phyloP scores from a whole-genome alignment of 2,797 vertebrate genomes.

The Oreonectes daqikongensis region DNA sequence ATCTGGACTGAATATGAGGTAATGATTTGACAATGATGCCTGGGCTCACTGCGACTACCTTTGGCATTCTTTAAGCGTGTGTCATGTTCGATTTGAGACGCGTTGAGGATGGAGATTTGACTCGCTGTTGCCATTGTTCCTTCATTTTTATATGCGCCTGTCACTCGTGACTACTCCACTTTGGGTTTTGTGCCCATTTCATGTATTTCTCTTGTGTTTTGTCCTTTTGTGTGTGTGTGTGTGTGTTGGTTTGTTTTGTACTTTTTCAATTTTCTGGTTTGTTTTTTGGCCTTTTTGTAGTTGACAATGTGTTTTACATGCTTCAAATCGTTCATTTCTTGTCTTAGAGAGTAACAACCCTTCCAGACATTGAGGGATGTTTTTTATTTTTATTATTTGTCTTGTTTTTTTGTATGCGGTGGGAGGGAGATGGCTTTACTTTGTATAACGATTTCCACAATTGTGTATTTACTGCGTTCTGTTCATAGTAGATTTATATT shows the following conservation, averaged over 20 bases:
- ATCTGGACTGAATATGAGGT: constrained; percentile 42
- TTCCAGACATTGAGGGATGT: constrained; percentile 44
- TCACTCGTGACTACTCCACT: constrained; percentile 66
- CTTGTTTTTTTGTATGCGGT: constrained; percentile 48
- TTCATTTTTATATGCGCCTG: constrained; percentile 64
- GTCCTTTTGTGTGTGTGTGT: too few relatives aligned
- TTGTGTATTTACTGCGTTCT: constrained; percentile 84
- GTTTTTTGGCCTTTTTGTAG: constrained; percentile 69
- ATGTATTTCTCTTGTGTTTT: constrained; percentile 39
- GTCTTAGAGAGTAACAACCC: constrained; percentile 51
- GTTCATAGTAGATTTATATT: constrained; percentile 87
- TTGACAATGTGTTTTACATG: constrained; percentile 63
- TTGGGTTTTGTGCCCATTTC: constrained; percentile 39
- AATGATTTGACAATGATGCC: constrained; percentile 57
- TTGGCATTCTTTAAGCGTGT: constrained; percentile 64
- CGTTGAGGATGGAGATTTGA: constrained; percentile 50
- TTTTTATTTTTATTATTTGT: constrained; percentile 46
- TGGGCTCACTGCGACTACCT: constrained; percentile 79
- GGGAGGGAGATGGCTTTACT: constrained; percentile 76
- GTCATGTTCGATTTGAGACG: constrained; percentile 59
- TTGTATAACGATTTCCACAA: constrained; percentile 80
- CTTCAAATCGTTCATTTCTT: constrained; percentile 60
- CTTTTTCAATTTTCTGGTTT: constrained; percentile 54
- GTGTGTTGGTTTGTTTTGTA: constrained; percentile 38
- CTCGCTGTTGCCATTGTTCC: constrained; percentile 67